These are phyloP conservation scores for Hofmannophila pseudospretella DNA, from an alignment of 2,888 invertebrate genomes.

Conservation along the genomic window DNA sequence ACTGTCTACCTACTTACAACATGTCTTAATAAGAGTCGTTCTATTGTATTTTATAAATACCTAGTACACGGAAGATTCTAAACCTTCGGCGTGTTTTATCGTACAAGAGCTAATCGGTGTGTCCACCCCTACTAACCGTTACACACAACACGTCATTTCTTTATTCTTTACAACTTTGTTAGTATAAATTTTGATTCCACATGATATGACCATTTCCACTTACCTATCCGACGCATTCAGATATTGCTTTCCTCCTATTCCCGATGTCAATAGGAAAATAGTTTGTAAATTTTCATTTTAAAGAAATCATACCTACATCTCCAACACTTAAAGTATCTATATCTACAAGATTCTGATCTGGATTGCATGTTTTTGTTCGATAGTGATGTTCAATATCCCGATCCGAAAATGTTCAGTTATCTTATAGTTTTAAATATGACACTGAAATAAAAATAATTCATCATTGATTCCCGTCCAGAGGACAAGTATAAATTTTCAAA, in stretches of 20 bases:
- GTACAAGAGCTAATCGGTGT: constrained; percentile 58
- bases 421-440: constrained; percentile 57
- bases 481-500: constrained; percentile 52
- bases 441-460: constrained; percentile 53
- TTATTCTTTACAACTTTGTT: constrained; percentile 55
- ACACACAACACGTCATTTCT: constrained; percentile 57
- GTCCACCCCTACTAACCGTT: constrained; percentile 56
- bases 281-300: constrained; percentile 13
- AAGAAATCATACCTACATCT: constrained; percentile 9
- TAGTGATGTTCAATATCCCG: constrained; percentile 33
- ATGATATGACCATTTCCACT: constrained; percentile 71
- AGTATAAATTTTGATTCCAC: constrained; percentile 63
- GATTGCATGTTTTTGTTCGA: constrained; percentile 55
- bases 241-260: constrained; percentile 59
- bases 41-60: constrained; percentile 72
- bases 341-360: constrained; percentile 38
- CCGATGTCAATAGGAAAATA: constrained; percentile 36
- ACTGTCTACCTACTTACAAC: constrained; percentile 48
- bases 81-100: constrained; percentile 61
- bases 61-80: constrained; percentile 65
- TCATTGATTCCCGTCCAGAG: constrained; percentile 42
- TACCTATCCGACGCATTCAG: constrained; percentile 51
- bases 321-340: constrained; percentile 16
- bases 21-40: constrained; percentile 41
- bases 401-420: constrained; percentile 41